A percentile compares a stretch with the other conserved stretches of the same genome.
phyloP scores from a whole-genome alignment of 2,797 vertebrate species.

The Coluber constrictor region DNA sequence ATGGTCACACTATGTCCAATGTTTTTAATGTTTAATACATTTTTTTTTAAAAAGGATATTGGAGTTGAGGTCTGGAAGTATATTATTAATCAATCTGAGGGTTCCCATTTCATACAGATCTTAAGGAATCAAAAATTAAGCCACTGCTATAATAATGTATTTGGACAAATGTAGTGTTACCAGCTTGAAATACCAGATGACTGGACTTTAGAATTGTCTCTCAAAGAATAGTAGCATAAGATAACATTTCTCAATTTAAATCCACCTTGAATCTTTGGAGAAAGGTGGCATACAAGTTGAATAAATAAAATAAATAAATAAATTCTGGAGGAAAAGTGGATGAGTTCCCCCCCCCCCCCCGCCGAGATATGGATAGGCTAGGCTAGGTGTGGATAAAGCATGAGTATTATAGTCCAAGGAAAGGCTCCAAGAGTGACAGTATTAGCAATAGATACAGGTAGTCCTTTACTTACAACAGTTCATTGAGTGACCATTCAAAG shows the following conservation, averaged over 20 bases:
- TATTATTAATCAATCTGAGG: not conserved
- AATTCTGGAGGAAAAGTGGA: not conserved
- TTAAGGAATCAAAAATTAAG: not conserved
- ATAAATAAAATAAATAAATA: too few relatives aligned
- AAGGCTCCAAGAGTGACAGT: not conserved
- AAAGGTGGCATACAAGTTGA: too few relatives aligned
- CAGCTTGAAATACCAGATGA: not conserved
- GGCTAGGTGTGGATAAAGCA: not conserved
- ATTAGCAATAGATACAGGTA: not conserved
- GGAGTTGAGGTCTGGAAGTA: not conserved
- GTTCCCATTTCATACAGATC: not conserved
- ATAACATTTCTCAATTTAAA: not conserved
- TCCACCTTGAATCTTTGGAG: too few relatives aligned
- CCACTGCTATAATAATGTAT: not conserved
- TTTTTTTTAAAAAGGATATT: not conserved
- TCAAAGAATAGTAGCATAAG: not conserved
- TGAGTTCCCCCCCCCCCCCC: rapidly evolving
- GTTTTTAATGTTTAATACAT: too few relatives aligned
- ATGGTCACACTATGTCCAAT: too few relatives aligned
- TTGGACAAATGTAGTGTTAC: not conserved
- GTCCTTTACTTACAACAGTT: too few relatives aligned
- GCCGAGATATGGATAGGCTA: not conserved
- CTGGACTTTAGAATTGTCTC: not conserved
- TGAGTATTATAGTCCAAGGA: not conserved
- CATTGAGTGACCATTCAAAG: too few relatives aligned